Evolutionary conservation across 1,140 invertebrate species (phyloP).

Genomic region (Tetragnatha versicolor): DNA sequence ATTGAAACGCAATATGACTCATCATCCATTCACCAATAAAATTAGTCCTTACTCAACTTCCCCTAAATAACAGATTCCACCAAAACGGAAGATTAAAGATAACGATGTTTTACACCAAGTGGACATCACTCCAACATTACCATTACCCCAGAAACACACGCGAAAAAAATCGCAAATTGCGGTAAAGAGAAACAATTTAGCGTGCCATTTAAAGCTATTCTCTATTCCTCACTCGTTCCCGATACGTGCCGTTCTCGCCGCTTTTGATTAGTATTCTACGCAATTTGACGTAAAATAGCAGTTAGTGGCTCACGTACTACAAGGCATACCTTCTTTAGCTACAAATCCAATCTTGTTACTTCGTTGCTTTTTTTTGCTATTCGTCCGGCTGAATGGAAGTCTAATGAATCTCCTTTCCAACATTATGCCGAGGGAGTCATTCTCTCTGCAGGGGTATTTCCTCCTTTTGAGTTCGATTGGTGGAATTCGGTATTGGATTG

Average conservation of each 20-base stretch:
- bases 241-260: neutral
- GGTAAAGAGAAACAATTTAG: conserved; percentile 1
- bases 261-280: conserved; percentile 10
- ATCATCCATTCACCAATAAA: too few relatives aligned
- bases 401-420: conserved; percentile 11
- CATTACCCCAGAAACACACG: too few relatives aligned
- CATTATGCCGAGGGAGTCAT: neutral
- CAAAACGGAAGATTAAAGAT: too few relatives aligned
- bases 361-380: neutral
- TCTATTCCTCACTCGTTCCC: neutral
- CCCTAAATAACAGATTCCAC: too few relatives aligned
- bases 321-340: neutral
- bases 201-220: neutral
- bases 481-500: conserved; percentile 1
- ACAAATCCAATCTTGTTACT: conserved; percentile 4
- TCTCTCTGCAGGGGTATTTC: neutral
- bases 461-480: conserved; percentile 11
- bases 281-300: conserved; percentile 9
- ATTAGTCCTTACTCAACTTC: too few relatives aligned
- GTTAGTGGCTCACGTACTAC: neutral
- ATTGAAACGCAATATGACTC: too few relatives aligned
- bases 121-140: too few relatives aligned
- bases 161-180: too few relatives aligned
- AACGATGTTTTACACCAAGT: too few relatives aligned
- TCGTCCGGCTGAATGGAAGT: neutral